phyloP scores from a whole-genome alignment of 2,797 vertebrate species.

The Lutjanus campechanus region DNA sequence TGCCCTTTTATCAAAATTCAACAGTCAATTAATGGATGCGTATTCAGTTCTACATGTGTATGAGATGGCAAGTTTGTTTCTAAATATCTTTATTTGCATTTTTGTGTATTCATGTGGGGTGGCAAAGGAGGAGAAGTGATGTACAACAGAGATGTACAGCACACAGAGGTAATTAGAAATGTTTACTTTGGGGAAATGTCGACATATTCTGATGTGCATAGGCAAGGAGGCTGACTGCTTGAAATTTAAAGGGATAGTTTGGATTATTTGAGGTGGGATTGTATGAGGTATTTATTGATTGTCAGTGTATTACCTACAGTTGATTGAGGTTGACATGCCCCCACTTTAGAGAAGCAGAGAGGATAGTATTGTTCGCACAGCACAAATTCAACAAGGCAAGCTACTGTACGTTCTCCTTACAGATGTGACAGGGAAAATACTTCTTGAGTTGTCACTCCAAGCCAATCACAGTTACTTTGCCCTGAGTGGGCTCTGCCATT shows the following conservation, averaged over 20 bases:
- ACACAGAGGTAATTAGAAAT: slow-evolving; percentile 23
- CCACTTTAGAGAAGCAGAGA: too few species aligned
- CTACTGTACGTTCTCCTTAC: slow-evolving; percentile 20
- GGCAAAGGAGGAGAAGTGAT: slow-evolving; percentile 6
- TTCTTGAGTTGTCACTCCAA: slow-evolving; percentile 51
- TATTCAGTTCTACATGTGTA: slow-evolving; percentile 16
- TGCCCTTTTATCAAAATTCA: slow-evolving; percentile 26
- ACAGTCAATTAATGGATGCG: slow-evolving; percentile 19
- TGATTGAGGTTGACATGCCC: too few species aligned
- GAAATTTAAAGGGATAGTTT: background rate
- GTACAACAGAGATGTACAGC: background rate
- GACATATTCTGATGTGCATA: background rate
- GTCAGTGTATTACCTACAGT: too few species aligned
- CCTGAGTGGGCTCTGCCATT: slow-evolving; percentile 64
- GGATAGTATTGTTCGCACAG: background rate
- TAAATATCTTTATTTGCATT: slow-evolving; percentile 33
- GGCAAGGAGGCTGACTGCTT: background rate
- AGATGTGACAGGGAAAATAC: slow-evolving; percentile 52
- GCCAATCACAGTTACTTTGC: slow-evolving; percentile 46
- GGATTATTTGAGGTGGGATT: too few species aligned
- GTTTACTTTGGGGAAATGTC: slow-evolving; percentile 5
- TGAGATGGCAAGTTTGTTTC: background rate
- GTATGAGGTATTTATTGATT: too few species aligned
- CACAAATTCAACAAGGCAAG: background rate
- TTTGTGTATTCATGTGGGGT: slow-evolving; percentile 7